These are phyloP conservation scores for Dufourea novaeangliae DNA, from an alignment of 1,140 invertebrate genomes.

Conservation along the genomic window DNA sequence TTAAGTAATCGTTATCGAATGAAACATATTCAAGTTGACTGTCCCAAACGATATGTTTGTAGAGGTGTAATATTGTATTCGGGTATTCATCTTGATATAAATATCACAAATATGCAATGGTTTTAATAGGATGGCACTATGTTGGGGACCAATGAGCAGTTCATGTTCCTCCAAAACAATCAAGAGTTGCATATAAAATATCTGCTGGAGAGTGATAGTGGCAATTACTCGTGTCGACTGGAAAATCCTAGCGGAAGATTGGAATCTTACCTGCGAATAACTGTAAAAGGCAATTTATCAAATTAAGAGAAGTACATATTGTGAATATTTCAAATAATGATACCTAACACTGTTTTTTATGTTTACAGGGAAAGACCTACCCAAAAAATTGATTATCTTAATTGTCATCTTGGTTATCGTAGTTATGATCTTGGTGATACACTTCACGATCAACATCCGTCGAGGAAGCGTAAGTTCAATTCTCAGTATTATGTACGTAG, in stretches of 20 bases:
- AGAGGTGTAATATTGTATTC: too few relatives aligned
- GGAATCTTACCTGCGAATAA: conserved; percentile 70
- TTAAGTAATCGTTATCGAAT: too few relatives aligned
- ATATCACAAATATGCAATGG: too few relatives aligned
- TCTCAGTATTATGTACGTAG: not conserved
- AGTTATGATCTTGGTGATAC: conserved; percentile 80
- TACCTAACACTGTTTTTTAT: conserved; percentile 58
- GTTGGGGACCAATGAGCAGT: conserved; percentile 69
- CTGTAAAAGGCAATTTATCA: conserved; percentile 77
- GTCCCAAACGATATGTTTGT: too few relatives aligned
- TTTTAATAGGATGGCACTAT: conserved; percentile 62
- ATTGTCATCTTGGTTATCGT: conserved; percentile 73
- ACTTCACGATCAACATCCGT: conserved; percentile 82
- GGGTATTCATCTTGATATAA: too few relatives aligned
- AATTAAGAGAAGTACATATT: not conserved
- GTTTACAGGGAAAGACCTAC: conserved; percentile 65
- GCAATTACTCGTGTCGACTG: conserved; percentile 75
- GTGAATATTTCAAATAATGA: not conserved
- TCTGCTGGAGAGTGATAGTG: conserved; percentile 74
- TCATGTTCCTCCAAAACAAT: conserved; percentile 60
- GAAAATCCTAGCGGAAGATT: conserved; percentile 73
- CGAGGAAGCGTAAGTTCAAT: conserved; percentile 82
- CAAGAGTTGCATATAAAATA: conserved; percentile 77
- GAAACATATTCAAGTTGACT: too few relatives aligned
- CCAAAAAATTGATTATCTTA: conserved; percentile 37